Evolutionary conservation across 2,888 invertebrate species (phyloP), one percentile per base, ranked within the genome.

Genomic region (Eupithecia insigniata): DNA sequence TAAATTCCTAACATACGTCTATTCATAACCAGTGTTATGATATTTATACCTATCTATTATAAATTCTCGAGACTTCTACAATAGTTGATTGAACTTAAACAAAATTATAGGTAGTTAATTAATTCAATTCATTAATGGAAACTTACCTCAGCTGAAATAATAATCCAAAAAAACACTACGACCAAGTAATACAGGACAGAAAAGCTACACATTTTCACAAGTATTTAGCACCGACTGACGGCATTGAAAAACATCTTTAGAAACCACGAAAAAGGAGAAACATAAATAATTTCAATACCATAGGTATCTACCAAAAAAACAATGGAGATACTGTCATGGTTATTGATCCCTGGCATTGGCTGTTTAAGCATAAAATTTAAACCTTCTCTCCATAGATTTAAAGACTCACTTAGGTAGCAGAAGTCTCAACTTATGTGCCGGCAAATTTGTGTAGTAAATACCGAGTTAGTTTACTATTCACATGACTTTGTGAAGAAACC

Each of bases 71-170:
- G 5, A 46, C 43, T 46, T 46, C n/a, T 8, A 46, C 10, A 16
- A 39, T 5, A n/a, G n/a, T n/a, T n/a, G n/a, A n/a, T n/a, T n/a
- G 14, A 39, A 12, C 39, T 46, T n/a, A 46, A 46, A 36, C 10
- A 10, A 22, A 26, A 55, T 60, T 18, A 6, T 60, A 60, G 58
- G 28, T 16, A 26, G 12, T 12, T 26, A 28, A 28, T 28, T 58
- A 16, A 28, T 28, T 28, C 4, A 36, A 39, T 43, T 10, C 22
- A 65, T 14, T 5, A n/a, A 46, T 8, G 2, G 0, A 22, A 2
- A 43, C 67, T 60, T n/a, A 68, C 67, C 67, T 68, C n/a, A 61
- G 39, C 32, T 26, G 66, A 32, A n/a, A 66, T 66, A 22, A 34
- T 55, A n/a, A 55, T 32, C 34, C 66, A 43, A 10, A 66, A 51